Conservation (phyloP, 2,113 vertebrate genomes). For the Dryoscopus gambensis region DNA sequence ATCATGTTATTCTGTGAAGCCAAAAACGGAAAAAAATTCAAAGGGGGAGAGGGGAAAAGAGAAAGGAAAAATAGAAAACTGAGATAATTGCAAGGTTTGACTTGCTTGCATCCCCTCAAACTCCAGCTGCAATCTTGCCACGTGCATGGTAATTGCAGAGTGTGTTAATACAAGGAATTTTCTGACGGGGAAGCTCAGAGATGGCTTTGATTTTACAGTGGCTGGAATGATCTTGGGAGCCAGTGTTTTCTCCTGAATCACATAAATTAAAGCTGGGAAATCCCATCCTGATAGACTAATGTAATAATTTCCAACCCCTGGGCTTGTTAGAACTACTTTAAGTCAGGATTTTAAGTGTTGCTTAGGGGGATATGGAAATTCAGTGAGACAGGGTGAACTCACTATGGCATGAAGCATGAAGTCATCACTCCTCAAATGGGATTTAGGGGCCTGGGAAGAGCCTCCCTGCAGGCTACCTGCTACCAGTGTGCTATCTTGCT, state of each 20-base stretch:
- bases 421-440: background rate
- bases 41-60: background rate
- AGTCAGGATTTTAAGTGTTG: background rate
- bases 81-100: background rate
- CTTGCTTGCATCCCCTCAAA: background rate
- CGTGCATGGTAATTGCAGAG: background rate
- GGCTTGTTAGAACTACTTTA: background rate
- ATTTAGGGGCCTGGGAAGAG: background rate
- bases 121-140: background rate
- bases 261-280: background rate
- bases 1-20: background rate
- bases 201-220: background rate
- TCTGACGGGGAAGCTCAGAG: background rate
- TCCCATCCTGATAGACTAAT: background rate
- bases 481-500: background rate
- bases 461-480: background rate
- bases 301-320: background rate
- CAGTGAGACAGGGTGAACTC: background rate
- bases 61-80: background rate
- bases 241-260: background rate
- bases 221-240: background rate
- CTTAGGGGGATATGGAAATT: background rate
- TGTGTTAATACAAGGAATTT: background rate
- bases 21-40: background rate
- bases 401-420: fast-evolving